Evolutionary conservation across 2,888 invertebrate species (phyloP), one percentile per base, ranked within the genome.

Genomic region (Drosophila melanosoma): DNA sequence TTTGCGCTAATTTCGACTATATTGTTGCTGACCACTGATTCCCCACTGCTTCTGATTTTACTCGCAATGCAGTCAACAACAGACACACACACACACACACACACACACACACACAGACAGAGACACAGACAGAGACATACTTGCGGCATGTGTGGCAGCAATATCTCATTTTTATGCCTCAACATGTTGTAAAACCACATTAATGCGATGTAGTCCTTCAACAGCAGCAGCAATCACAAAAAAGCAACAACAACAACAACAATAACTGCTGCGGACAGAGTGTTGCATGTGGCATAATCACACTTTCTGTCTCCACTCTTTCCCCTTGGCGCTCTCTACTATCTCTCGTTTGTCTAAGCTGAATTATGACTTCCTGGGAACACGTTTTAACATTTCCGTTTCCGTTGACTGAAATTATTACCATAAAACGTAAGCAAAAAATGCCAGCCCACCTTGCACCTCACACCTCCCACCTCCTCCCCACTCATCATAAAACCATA

Each of bases 331-430:
- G 17, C 10, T 48, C 11, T 42, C 63, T 59, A 67, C 69, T 75
- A 73, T 78, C 76, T 87, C 52, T 76, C 82, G 88, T 87, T 87
- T 89, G 87, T 85, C 87, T 89, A 89, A 87, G 88, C 87, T 87
- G 79, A 87, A 85, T 87, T 82, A 87, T 89, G 86, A 87, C 83
- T 89, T 87, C 89, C 87, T 89, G 89, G 77, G 76, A 89, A 89
- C 87, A 87, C 89, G 81, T 89, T 87, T 87, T 89, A 89, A 87
- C 85, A 87, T 87, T 89, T 87, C 87, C 87, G 81, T 78, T 87
- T 89, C 87, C 88, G 87, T 59, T 84, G 74, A 76, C 86, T 81
- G 79, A 89, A 87, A 87, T 87, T 81, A 89, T 87, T 85, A 82
- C 81, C 87, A 85, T 79, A 83, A 89, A 83, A 76, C 29, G 89